Conservation (phyloP, 2,113 vertebrate genomes). For the Anhinga anhinga region DNA sequence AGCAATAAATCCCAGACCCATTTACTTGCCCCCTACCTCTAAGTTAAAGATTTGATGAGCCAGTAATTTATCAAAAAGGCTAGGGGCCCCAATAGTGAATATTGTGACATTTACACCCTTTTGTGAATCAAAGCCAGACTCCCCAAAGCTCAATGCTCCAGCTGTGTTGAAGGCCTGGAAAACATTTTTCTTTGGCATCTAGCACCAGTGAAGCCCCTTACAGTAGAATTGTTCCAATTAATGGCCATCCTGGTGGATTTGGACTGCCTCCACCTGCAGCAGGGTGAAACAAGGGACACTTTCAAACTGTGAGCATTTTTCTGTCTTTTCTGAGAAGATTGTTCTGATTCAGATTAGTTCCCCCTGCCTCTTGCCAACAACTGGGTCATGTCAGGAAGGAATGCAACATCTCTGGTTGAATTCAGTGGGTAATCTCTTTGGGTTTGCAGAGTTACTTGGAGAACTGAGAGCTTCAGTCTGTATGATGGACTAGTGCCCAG, state of each 20-base stretch:
- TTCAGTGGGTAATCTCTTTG: background rate
- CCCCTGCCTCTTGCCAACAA: background rate
- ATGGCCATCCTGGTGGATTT: background rate
- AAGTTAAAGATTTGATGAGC: background rate
- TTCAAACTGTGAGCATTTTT: background rate
- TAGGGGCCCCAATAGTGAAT: background rate
- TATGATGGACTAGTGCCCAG: constrained; percentile 17
- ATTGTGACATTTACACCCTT: background rate
- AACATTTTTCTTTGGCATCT: constrained; percentile 16
- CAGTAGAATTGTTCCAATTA: background rate
- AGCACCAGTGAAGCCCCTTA: background rate
- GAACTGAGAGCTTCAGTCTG: background rate
- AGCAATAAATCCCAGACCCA: background rate
- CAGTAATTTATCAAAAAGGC: background rate
- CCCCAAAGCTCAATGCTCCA: background rate
- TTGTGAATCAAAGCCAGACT: constrained; percentile 3
- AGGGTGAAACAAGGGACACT: background rate
- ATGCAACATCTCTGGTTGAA: background rate
- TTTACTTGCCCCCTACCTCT: background rate
- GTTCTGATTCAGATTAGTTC: background rate
- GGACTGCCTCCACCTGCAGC: background rate
- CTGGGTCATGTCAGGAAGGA: background rate
- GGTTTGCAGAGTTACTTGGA: background rate
- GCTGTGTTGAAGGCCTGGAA: constrained; percentile 27
- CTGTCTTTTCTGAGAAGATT: background rate